A percentile compares a stretch with the other conserved stretches of the same genome.
Evolutionary conservation across 2,113 vertebrate species (phyloP).

Genomic region (Scortum barcoo): DNA sequence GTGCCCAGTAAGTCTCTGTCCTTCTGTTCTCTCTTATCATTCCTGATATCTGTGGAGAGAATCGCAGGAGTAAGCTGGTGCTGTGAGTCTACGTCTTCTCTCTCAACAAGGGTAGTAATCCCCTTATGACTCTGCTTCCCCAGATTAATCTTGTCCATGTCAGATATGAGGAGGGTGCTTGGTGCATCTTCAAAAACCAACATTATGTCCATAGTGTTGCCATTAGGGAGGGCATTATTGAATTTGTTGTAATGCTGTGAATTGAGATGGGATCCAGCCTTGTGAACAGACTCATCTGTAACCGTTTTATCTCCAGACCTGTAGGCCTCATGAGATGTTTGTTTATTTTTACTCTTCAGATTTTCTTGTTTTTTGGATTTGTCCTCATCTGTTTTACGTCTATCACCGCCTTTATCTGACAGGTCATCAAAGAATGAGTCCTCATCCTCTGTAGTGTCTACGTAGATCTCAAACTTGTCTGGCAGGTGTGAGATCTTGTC

Average conservation of each 20-base stretch:
- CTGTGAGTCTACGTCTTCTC: constrained; percentile 82
- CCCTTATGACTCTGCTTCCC: constrained; percentile 63
- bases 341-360: constrained; percentile 59
- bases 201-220: constrained; percentile 51
- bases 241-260: constrained; percentile 47
- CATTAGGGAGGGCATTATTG: constrained; percentile 56
- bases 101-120: constrained; percentile 84
- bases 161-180: constrained; percentile 56
- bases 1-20: constrained; percentile 79
- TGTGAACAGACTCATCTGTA: constrained; percentile 33
- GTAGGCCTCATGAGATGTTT: constrained; percentile 56
- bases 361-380: constrained; percentile 49
- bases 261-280: constrained; percentile 37
- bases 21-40: constrained; percentile 50
- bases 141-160: constrained; percentile 48
- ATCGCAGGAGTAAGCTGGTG: constrained; percentile 50
- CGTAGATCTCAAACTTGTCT: constrained; percentile 79
- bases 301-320: constrained; percentile 71
- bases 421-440: constrained; percentile 85
- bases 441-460: constrained; percentile 87
- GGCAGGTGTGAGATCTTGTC: constrained; percentile 91
- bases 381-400: constrained; percentile 21
- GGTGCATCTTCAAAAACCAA: constrained; percentile 68
- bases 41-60: constrained; percentile 60
- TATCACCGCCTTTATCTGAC: constrained; percentile 73